Conservation (phyloP, 2,113 vertebrate species). For the Uropsilus gracilis region DNA sequence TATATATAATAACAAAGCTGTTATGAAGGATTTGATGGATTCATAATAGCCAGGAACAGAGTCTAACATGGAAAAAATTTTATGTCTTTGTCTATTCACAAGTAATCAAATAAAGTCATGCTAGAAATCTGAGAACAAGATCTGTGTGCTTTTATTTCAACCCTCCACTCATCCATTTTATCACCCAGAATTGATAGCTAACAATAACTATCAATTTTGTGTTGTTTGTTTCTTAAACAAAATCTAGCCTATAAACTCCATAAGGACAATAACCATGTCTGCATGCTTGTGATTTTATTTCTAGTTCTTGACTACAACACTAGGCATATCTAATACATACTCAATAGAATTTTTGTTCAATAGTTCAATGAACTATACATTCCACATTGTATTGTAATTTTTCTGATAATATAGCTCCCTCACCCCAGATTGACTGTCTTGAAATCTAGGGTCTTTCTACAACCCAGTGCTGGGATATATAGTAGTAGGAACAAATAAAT, state of each 20-base stretch:
- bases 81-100: background rate
- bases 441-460: background rate
- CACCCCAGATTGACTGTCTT: background rate
- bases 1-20: background rate
- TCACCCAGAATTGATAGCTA: background rate
- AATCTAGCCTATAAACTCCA: background rate
- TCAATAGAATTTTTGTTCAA: conserved; percentile 14
- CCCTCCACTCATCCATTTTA: background rate
- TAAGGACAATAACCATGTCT: background rate
- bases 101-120: background rate
- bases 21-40: background rate
- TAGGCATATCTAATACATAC: background rate
- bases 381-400: background rate
- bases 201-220: background rate
- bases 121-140: background rate
- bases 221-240: background rate
- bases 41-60: background rate
- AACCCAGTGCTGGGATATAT: background rate
- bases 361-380: conserved; percentile 4
- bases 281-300: background rate
- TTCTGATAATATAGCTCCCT: background rate
- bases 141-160: background rate
- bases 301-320: background rate
- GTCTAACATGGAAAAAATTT: background rate
- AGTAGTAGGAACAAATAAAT: background rate